phyloP scores from a whole-genome alignment of 2,113 vertebrate species.

The Scomber japonicus region DNA sequence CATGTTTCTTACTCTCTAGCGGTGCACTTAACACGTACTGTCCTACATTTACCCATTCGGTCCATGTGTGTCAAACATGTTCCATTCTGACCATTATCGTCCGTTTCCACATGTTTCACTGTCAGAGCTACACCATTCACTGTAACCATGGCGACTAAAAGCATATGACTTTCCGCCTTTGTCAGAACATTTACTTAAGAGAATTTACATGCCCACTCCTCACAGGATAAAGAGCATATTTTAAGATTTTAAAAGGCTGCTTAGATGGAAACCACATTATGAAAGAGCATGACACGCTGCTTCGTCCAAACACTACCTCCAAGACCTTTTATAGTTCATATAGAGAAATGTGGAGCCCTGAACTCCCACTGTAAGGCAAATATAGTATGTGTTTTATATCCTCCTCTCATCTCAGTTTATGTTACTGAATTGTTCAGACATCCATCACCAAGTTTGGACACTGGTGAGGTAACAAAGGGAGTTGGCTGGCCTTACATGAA shows the following conservation, averaged over 20 bases:
- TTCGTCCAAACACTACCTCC: not conserved
- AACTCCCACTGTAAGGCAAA: not conserved
- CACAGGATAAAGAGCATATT: constrained; percentile 8
- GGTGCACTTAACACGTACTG: constrained; percentile 28
- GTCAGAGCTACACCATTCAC: not conserved
- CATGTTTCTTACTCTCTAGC: not conserved
- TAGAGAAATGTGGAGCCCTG: not conserved
- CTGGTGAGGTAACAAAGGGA: no score
- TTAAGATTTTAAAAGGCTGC: constrained; percentile 30
- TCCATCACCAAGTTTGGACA: not conserved
- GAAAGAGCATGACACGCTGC: not conserved
- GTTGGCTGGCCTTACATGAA: not conserved
- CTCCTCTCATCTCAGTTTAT: not conserved
- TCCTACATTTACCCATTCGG: not conserved
- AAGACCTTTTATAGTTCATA: not conserved
- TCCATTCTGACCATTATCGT: constrained; percentile 14
- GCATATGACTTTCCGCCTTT: constrained; percentile 41
- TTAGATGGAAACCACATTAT: not conserved
- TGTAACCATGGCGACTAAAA: constrained; percentile 64
- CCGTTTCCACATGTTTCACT: not conserved
- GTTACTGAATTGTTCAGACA: not conserved
- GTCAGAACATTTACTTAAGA: constrained; percentile 15
- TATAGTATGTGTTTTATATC: not conserved
- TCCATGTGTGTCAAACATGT: constrained; percentile 1
- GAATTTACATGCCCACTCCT: constrained; percentile 11